These are phyloP conservation scores for Lasioglossum villosulum DNA, from an alignment of 2,888 invertebrate species.

Conservation along the genomic window DNA sequence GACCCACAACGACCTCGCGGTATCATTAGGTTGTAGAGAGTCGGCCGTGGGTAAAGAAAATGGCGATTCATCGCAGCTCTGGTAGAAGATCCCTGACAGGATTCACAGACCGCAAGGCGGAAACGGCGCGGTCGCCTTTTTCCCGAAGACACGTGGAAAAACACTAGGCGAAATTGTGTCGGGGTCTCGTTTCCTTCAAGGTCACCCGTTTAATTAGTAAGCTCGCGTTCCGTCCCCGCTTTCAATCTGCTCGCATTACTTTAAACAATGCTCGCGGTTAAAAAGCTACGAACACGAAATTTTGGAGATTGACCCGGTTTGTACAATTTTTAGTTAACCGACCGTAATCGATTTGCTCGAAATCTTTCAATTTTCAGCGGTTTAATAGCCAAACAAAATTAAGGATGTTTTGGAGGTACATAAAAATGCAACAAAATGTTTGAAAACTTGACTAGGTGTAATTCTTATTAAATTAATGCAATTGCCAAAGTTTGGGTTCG, in stretches of 20 bases:
- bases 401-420: too few relatives aligned
- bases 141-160: background rate
- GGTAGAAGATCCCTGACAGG: background rate
- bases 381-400: too few relatives aligned
- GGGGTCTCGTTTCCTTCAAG: slow-evolving; percentile 7
- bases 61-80: slow-evolving; percentile 12
- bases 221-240: background rate
- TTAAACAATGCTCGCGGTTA: background rate
- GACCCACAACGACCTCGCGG: background rate
- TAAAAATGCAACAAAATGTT: too few relatives aligned
- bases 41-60: background rate
- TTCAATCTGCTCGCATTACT: background rate
- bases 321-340: background rate
- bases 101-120: background rate
- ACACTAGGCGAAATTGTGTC: background rate
- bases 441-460: too few relatives aligned
- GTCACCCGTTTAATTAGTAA: slow-evolving; percentile 12
- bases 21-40: slow-evolving; percentile 1
- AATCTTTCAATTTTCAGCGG: background rate
- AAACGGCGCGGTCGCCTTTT: background rate
- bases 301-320: background rate
- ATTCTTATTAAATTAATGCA: too few relatives aligned
- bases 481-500: too few relatives aligned
- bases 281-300: background rate
- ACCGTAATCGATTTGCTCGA: background rate